Conservation (phyloP, 2,888 invertebrate species). For the Epinotia nisella region DNA sequence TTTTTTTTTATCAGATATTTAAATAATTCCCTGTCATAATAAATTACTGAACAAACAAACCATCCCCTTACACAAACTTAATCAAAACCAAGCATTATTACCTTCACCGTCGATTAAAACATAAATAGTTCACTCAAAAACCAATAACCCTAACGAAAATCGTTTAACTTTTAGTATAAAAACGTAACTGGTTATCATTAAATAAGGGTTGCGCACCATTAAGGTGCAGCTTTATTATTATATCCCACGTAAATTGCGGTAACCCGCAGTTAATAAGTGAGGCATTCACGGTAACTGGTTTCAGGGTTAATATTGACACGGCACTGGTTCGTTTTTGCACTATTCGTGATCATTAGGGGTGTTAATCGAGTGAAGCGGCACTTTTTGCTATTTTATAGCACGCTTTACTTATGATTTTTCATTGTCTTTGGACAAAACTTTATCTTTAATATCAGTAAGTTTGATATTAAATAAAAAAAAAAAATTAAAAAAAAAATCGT, state of each 20-base stretch:
- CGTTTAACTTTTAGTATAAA: slow-evolving; percentile 1
- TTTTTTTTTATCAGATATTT: too few relatives aligned
- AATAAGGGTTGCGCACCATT: neutral
- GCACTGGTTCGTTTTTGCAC: neutral
- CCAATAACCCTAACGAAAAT: neutral
- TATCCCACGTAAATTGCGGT: slow-evolving; percentile 1
- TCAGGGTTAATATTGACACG: neutral
- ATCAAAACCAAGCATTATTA: neutral
- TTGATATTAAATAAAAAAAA: too few relatives aligned
- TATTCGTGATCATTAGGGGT: neutral
- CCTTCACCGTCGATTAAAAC: neutral
- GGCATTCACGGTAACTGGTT: neutral
- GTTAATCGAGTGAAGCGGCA: neutral
- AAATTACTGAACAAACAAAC: neutral
- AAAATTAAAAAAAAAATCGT: too few relatives aligned
- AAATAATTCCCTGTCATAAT: neutral
- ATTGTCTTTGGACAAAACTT: too few relatives aligned
- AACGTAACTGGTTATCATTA: neutral
- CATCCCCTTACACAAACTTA: slow-evolving; percentile 1
- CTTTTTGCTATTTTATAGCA: too few relatives aligned
- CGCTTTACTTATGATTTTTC: too few relatives aligned
- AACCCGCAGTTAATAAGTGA: neutral
- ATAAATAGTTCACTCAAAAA: slow-evolving; percentile 1
- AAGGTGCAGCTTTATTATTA: neutral
- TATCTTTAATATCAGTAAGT: too few relatives aligned